phyloP scores from a whole-genome alignment of 2,888 invertebrate genomes.

The Siphlonurus alternatus region DNA sequence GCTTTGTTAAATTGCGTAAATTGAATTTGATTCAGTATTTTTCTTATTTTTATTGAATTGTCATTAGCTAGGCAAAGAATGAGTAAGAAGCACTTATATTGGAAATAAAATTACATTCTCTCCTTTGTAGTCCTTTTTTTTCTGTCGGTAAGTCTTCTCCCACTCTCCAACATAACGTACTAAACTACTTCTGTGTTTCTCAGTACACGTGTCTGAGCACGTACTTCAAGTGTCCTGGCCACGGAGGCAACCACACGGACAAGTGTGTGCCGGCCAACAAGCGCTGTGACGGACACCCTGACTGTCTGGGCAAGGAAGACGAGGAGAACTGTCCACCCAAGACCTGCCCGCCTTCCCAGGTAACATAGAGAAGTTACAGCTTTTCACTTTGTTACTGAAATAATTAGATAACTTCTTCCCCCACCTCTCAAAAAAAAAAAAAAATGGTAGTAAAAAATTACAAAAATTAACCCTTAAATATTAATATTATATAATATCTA shows the following conservation, averaged over 20 bases:
- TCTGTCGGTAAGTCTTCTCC: neutral
- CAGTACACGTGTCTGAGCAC: slow-evolving; percentile 49
- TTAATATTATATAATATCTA: too few relatives aligned
- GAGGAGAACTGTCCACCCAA: slow-evolving; percentile 51
- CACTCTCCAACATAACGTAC: neutral
- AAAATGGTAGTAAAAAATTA: neutral
- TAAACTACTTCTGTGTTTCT: slow-evolving; percentile 12
- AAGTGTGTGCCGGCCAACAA: slow-evolving; percentile 42
- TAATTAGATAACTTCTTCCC: neutral
- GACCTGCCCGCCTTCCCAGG: slow-evolving; percentile 46
- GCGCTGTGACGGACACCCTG: slow-evolving; percentile 52
- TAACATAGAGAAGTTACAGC: slow-evolving; percentile 13
- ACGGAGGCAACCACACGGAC: slow-evolving; percentile 37
- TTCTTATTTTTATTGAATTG: slow-evolving; percentile 16
- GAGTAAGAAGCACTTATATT: too few relatives aligned
- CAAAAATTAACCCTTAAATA: neutral
- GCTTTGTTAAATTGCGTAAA: too few relatives aligned
- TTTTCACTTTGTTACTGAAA: neutral
- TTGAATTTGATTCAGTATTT: slow-evolving; percentile 5
- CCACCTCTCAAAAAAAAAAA: neutral
- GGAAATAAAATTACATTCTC: too few relatives aligned
- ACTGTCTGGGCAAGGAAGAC: slow-evolving; percentile 54
- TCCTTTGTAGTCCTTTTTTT: too few relatives aligned
- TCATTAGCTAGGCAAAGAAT: too few relatives aligned
- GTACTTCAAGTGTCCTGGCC: slow-evolving; percentile 50